These are phyloP conservation scores for Paedocypris sp. DNA, from an alignment of 2,113 vertebrate genomes.

Conservation along the genomic window DNA sequence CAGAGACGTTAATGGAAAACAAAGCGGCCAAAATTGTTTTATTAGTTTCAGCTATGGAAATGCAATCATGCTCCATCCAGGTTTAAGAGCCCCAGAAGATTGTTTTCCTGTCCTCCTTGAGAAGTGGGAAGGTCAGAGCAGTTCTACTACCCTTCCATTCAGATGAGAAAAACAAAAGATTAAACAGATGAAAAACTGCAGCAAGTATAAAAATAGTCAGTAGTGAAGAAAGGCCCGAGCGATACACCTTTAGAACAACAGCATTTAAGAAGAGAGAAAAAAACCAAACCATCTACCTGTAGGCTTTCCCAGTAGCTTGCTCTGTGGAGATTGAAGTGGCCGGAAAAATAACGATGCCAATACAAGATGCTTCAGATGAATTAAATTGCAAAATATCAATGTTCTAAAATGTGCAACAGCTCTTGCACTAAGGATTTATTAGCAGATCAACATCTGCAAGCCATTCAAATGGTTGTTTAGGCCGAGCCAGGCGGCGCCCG, in stretches of 20 bases:
- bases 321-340: too few species aligned
- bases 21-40: slow-evolving; percentile 14
- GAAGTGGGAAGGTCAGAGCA: background rate
- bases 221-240: too few species aligned
- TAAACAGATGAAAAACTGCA: slow-evolving; percentile 17
- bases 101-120: slow-evolving; percentile 3
- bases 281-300: slow-evolving; percentile 28
- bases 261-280: background rate
- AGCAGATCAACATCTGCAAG: slow-evolving; percentile 56
- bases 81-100: slow-evolving; percentile 7
- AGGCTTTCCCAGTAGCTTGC: too few species aligned
- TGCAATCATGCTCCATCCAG: slow-evolving; percentile 20
- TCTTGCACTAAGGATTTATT: slow-evolving; percentile 52
- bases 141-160: slow-evolving; percentile 1
- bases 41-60: slow-evolving; percentile 23
- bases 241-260: too few species aligned
- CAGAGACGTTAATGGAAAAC: background rate
- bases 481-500: slow-evolving; percentile 31
- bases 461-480: slow-evolving; percentile 53
- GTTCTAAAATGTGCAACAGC: background rate
- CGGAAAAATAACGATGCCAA: too few species aligned
- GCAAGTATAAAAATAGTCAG: too few species aligned
- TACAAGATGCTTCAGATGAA: too few species aligned
- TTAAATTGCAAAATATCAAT: too few species aligned
- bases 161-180: background rate